Evolutionary conservation across 2,797 vertebrate species (phyloP), one percentile per base, ranked within the genome.

Genomic region (Leptatherina wallacei): DNA sequence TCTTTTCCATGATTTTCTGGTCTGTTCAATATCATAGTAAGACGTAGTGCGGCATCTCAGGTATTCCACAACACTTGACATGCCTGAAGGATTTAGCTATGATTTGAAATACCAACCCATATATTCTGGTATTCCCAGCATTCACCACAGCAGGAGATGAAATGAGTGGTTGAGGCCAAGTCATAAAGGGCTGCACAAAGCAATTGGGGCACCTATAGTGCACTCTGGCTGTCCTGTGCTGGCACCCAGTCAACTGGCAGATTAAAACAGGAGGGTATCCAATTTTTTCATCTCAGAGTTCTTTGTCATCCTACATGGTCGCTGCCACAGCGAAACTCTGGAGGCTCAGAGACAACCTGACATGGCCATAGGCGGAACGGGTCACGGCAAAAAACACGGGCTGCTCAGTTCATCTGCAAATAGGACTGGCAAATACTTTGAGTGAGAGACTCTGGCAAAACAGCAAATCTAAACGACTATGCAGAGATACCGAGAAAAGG

Each of bases 221-320:
- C 80, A 70, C 72, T 67, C 62, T 73, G 81, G 75, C 83, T 75
- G 70, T 87, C 81, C 81, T 78, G 84, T 58, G 36, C 87, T 93
- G 93, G 92, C 91, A 83, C 57, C 6, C 6, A 0, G 72, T 93
- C 92, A 95, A 81, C 71, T 93, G 91, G 93, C 89, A 92, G 86
- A 89, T 89, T 86, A 90, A 82, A 91, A 73, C 63, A 88, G 79
- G 65, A 83, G 78, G 83, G 65, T 74, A 85, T 90, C 86, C 86
- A 86, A 85, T 88, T 89, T 89, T 89, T 85, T 51, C 78, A 75
- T 81, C 85, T 86, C 81, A 24, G 60, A 68, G 87, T 71, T 76
- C 81, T 88, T 85, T 69, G 85, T 87, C 84, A 86, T 78, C 72
- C 79, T 75, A 71, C 77, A 61, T 74, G 64, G 69, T 79, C 27